Base-by-base conservation (phyloP, 2,113 vertebrate genomes). In the Craseonycteris thonglongyai region DNA sequence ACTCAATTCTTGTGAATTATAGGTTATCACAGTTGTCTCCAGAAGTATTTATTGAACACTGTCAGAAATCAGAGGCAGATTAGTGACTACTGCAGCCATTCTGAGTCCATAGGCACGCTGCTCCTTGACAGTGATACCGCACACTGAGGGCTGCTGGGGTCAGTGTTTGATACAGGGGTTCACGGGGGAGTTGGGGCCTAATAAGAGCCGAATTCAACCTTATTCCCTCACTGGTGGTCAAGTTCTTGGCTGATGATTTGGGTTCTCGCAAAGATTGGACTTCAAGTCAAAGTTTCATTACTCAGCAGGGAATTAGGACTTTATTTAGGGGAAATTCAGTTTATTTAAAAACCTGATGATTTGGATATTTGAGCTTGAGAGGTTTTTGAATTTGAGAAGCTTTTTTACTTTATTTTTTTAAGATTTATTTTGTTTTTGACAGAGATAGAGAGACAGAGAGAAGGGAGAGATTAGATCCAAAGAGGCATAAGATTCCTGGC, bases 301-400 rank as follows among this genome's bases (percentile, higher is more conserved):
- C 58, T 85, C 92, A 92, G 19, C 58, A 88, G 40, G 51, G 47
- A 75, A 56, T 71, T 80, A 28, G 54, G n/a, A 65, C 18, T 28
- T 28, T 82, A 74, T 66, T 81, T 89, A 92, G 12, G 90, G 63
- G n/a, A 92, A 59, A 22, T 47, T n/a, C n/a, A n/a, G 47, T 47
- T 66, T 82, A 59, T 15, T 13, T 92, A 19, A 61, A 81, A 81
- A 86, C 19, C 58, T 81, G 51, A 71, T 6, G 24, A 21, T 42
- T 63, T 56, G 42, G 81, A 47, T 68, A 45, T 78, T 59, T 93
- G 65, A 79, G 65, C 76, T 78, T 94, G 59, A 92, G 38, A 94
- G 28, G 38, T 89, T 58, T 90, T 47, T 92, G 51, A 92, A 95
- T 42, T 26, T 94, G 65, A 68, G n/a, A 91, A 47, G 76, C 33